A percentile compares a stretch with the other conserved stretches of the same genome.
These are phyloP conservation scores for Ctenopoma kingsleyae DNA, from an alignment of 2,797 vertebrate genomes.

Conservation along the genomic window DNA sequence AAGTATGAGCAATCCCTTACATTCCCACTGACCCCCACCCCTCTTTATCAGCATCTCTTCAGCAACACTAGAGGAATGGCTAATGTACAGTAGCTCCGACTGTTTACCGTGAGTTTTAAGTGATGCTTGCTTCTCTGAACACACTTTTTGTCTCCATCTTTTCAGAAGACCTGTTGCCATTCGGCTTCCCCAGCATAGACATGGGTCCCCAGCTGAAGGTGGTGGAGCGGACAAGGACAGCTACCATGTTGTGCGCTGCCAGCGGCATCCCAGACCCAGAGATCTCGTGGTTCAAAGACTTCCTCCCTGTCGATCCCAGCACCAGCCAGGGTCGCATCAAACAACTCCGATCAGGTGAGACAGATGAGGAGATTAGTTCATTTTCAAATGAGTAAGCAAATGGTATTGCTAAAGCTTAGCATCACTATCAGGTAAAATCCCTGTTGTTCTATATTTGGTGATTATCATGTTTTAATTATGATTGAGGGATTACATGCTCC, in stretches of 20 bases:
- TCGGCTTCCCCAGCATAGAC: slow-evolving; percentile 96
- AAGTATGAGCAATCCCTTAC: background rate
- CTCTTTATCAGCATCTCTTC: no score
- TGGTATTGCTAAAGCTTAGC: slow-evolving; percentile 32
- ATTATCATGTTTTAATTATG: slow-evolving; percentile 74
- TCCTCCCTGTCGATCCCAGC: slow-evolving; percentile 92
- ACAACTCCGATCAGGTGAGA: slow-evolving; percentile 94
- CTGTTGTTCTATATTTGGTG: slow-evolving; percentile 61
- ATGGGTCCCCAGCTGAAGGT: slow-evolving; percentile 99
- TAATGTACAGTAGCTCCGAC: no score
- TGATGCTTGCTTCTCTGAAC: background rate
- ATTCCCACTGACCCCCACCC: no score
- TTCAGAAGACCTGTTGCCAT: slow-evolving; percentile 94
- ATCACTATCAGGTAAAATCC: slow-evolving; percentile 59
- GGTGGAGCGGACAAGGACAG: slow-evolving; percentile 94
- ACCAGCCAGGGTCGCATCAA: slow-evolving; percentile 94
- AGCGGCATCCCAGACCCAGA: slow-evolving; percentile 97
- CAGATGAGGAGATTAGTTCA: background rate
- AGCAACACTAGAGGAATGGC: no score
- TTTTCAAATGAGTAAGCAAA: slow-evolving; percentile 41
- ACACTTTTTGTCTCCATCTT: slow-evolving; percentile 14
- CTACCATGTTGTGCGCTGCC: slow-evolving; percentile 97
- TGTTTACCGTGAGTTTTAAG: background rate
- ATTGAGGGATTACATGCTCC: slow-evolving; percentile 73
- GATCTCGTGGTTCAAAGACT: slow-evolving; percentile 99